Evolutionary conservation across 2,888 invertebrate species (phyloP).

Genomic region (Synergus itoensis): DNA sequence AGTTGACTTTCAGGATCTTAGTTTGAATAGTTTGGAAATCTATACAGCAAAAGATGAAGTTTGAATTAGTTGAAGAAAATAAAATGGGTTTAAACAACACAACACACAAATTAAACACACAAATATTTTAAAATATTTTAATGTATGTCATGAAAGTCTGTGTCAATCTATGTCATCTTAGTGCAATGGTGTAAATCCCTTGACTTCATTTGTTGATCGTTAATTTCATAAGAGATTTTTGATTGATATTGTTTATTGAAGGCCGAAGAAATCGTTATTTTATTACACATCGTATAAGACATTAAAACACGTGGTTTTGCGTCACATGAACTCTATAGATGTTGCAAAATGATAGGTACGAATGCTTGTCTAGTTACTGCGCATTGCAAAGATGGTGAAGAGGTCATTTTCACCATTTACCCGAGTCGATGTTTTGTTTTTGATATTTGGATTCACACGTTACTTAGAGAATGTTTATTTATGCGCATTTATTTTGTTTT

Average conservation of each 20-base stretch:
- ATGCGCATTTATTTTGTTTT: neutral
- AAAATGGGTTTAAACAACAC: too few relatives aligned
- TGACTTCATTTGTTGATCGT: neutral
- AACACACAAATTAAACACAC: too few relatives aligned
- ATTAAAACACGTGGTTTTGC: conserved; percentile 16
- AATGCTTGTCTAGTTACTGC: conserved; percentile 7
- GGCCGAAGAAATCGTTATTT: conserved; percentile 16
- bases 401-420: neutral
- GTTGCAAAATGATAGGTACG: neutral
- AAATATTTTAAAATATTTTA: neutral
- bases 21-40: too few relatives aligned
- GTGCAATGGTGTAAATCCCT: too few relatives aligned
- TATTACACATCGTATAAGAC: conserved; percentile 3
- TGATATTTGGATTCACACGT: too few relatives aligned
- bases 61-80: too few relatives aligned
- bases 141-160: neutral
- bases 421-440: too few relatives aligned
- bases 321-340: conserved; percentile 5
- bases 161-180: neutral
- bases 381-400: neutral
- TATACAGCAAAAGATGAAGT: too few relatives aligned
- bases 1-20: too few relatives aligned
- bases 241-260: conserved; percentile 11
- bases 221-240: conserved; percentile 23
- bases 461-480: neutral